Evolutionary conservation across 2,888 invertebrate species (phyloP).

Genomic region (Ophion slaviceki): DNA sequence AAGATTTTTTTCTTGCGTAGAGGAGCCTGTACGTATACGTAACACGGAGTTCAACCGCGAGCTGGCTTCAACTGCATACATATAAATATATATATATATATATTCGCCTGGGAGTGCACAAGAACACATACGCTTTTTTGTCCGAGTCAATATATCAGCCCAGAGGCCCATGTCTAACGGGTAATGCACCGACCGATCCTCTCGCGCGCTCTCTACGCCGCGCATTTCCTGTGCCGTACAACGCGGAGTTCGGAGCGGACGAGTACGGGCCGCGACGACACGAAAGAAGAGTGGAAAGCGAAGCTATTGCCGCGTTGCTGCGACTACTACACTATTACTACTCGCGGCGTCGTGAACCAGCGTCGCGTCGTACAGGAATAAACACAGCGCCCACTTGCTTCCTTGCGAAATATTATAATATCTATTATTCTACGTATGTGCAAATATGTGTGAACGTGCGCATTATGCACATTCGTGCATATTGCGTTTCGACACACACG

Average conservation of each 20-base stretch:
- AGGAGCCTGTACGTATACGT: background rate
- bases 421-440: constrained; percentile 43
- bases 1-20: background rate
- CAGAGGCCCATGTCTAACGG: constrained; percentile 82
- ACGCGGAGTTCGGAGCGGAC: constrained; percentile 16
- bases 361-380: constrained; percentile 61
- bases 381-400: constrained; percentile 51
- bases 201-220: constrained; percentile 54
- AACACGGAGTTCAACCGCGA: background rate
- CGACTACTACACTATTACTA: background rate
- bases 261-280: constrained; percentile 47
- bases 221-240: constrained; percentile 54
- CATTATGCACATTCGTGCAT: background rate
- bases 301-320: constrained; percentile 52
- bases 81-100: background rate
- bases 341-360: constrained; percentile 34
- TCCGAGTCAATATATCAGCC: constrained; percentile 81
- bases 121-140: constrained; percentile 81
- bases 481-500: background rate
- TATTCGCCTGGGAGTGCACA: constrained; percentile 72
- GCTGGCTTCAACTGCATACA: background rate
- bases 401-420: constrained; percentile 40
- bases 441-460: background rate
- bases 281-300: constrained; percentile 63
- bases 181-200: constrained; percentile 80